Percentiles rank a stretch among this genome's conserved stretches.
These are phyloP conservation scores for Rhinophrynus dorsalis DNA, from an alignment of 2,797 vertebrate genomes.

Conservation along the genomic window DNA sequence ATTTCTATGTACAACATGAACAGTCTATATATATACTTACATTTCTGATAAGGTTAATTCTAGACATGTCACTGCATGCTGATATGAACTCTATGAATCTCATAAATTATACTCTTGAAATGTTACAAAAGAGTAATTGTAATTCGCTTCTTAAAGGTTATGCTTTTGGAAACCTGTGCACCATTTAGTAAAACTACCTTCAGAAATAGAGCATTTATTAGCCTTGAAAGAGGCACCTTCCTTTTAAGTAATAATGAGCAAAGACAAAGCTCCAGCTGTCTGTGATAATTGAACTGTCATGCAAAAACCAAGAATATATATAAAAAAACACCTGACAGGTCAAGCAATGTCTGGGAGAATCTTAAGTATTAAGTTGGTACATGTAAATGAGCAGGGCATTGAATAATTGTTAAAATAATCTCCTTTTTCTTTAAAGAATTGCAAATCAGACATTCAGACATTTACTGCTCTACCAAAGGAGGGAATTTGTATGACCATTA, in stretches of 20 bases:
- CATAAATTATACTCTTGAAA: slow-evolving; percentile 28
- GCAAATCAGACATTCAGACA: not conserved
- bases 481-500: too few species aligned
- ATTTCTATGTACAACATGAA: slow-evolving; percentile 7
- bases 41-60: slow-evolving; percentile 25
- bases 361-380: not conserved
- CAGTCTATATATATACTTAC: slow-evolving; percentile 12
- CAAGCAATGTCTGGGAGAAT: not conserved
- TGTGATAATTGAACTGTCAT: slow-evolving; percentile 40
- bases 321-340: slow-evolving; percentile 48
- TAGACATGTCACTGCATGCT: slow-evolving; percentile 6
- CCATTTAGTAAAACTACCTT: slow-evolving; percentile 36
- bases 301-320: slow-evolving; percentile 29
- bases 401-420: not conserved
- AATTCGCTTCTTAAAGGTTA: slow-evolving; percentile 33
- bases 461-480: not conserved
- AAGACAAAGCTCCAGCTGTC: slow-evolving; percentile 32
- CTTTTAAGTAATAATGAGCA: slow-evolving; percentile 33
- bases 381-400: not conserved
- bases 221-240: slow-evolving; percentile 7
- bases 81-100: slow-evolving; percentile 23
- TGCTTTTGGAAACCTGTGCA: slow-evolving; percentile 36
- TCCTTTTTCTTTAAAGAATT: not conserved
- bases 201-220: slow-evolving; percentile 24
- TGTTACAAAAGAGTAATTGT: slow-evolving; percentile 21